These are phyloP conservation scores for Falco berigora DNA, from an alignment of 2,797 vertebrate genomes.

Conservation along the genomic window DNA sequence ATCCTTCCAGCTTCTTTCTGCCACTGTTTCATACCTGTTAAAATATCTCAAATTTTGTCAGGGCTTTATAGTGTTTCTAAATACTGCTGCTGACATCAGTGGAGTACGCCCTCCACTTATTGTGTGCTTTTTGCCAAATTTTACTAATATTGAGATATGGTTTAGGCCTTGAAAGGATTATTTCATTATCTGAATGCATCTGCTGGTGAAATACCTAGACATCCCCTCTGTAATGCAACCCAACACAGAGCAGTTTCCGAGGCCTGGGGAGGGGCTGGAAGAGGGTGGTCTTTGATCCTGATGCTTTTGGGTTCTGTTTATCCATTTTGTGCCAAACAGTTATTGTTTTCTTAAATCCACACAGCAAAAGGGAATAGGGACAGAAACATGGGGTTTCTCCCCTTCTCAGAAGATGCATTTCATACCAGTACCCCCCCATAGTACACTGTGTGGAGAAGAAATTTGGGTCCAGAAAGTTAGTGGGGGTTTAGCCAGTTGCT, in stretches of 20 bases:
- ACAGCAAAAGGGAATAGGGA: background rate
- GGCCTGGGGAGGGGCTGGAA: background rate
- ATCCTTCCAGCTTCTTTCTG: background rate
- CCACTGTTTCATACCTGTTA: background rate
- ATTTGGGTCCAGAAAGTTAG: background rate
- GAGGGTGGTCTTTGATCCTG: background rate
- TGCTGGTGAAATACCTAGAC: background rate
- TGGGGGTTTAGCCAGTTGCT: background rate
- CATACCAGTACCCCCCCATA: too few species aligned
- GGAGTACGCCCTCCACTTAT: background rate
- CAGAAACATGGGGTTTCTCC: background rate
- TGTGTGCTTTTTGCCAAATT: background rate
- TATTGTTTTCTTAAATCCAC: background rate
- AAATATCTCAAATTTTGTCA: background rate
- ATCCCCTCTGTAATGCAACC: background rate
- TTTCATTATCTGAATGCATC: background rate
- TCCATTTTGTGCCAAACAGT: background rate
- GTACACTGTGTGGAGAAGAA: background rate
- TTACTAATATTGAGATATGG: background rate
- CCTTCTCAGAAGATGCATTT: background rate
- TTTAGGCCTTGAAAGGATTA: background rate
- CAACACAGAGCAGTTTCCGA: background rate
- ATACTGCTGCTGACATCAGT: background rate
- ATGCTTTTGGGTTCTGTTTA: background rate
- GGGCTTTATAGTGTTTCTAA: background rate